Base-by-base conservation (phyloP, 1,140 invertebrate species). In the Caenorhabditis inopinata region DNA sequence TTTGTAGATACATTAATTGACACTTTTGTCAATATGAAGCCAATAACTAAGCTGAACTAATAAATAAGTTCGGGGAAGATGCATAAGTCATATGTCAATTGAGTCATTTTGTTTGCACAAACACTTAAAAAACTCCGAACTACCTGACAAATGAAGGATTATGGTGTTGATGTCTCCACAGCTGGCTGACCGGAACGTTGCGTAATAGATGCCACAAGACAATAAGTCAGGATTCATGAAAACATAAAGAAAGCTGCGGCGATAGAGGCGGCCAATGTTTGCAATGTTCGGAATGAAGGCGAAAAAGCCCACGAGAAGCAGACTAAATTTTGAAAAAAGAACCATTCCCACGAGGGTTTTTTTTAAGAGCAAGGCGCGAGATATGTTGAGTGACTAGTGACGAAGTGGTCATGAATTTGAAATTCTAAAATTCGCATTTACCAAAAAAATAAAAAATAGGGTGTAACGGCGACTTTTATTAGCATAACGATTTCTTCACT, bases 251-350 rank as follows among this genome's bases (percentile, higher is more conserved):
- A 5, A n/a, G 27, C 21, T 29, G 51, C 27, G n/a, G 14, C 5
- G 14, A 42, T 7, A 5, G 38, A 14, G 4, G 29, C 58, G 58
- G 58, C 38, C 58, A 68, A 68, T 68, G 58, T 68, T 68, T 68
- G 58, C 58, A 38, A 68, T 68, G 58, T 68, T 68, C 58, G 58
- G n/a, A 68, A 68, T 68, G 58, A 68, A 68, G 58, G n/a, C 29
- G 32, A 42, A 68, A 68, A 18, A 18, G 58, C 38, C 14, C 38
- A 5, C 38, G 38, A 42, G 14, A 42, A 42, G 14, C n/a, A n/a
- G n/a, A n/a, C n/a, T n/a, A n/a, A n/a, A n/a, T n/a, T n/a, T n/a
- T 42, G 38, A 16, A 38, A n/a, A 18, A 42, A 38, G 38, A n/a
- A 68, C 58, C 58, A 68, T 68, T 68, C 58, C 58, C 58, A 68